Conservation (phyloP, 2,888 invertebrate genomes). For the Eremobia ochroleuca region DNA sequence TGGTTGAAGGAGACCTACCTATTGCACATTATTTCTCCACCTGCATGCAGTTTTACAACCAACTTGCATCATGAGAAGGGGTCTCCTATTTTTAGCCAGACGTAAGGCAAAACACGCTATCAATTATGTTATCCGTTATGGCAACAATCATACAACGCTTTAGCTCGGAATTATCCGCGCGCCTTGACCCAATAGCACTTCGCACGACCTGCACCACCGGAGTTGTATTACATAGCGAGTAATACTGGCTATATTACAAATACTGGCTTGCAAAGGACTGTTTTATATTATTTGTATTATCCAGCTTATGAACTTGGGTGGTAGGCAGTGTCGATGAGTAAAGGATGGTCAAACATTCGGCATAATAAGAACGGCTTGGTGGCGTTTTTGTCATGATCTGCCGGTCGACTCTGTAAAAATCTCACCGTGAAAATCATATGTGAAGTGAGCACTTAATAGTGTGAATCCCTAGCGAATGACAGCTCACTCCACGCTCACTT, state of each 20-base stretch:
- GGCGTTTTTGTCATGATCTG: neutral
- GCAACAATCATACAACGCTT: slow-evolving; percentile 61
- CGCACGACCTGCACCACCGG: slow-evolving; percentile 54
- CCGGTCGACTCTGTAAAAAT: no score
- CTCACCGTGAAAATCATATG: no score
- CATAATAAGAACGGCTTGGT: neutral
- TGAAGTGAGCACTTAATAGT: no score
- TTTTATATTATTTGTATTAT: slow-evolving; percentile 28
- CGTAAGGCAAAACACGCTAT: slow-evolving; percentile 44
- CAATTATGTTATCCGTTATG: slow-evolving; percentile 60
- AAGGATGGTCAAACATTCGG: neutral
- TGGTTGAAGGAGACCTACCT: neutral
- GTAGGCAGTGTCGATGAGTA: neutral
- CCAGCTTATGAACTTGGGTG: neutral
- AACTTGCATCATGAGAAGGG: slow-evolving; percentile 5
- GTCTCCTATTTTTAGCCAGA: slow-evolving; percentile 21
- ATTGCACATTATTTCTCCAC: slow-evolving; percentile 15
- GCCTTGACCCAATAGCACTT: slow-evolving; percentile 61
- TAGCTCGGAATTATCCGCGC: slow-evolving; percentile 46
- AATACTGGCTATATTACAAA: slow-evolving; percentile 37
- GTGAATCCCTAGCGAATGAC: no score
- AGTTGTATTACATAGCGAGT: slow-evolving; percentile 54
- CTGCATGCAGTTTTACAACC: neutral
- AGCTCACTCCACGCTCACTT: no score
- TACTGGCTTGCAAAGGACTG: slow-evolving; percentile 4